Evolutionary conservation across 2,888 invertebrate species (phyloP).

Genomic region (Siphonodentalium dalli): DNA sequence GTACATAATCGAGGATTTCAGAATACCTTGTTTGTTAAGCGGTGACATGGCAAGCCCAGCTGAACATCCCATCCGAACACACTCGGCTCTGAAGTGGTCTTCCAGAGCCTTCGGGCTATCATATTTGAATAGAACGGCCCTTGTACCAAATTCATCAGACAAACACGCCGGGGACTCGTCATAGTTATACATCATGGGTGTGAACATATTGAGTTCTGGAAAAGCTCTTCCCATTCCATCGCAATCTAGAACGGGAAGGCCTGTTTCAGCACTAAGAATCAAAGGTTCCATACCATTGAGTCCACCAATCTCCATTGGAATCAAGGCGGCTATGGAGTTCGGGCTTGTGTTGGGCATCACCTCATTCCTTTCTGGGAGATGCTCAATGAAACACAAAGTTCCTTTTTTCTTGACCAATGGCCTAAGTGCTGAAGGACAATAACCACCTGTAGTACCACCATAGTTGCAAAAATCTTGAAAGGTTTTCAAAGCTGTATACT

Average conservation of each 20-base stretch:
- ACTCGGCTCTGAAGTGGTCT: slow-evolving; percentile 45
- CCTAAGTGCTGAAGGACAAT: slow-evolving; percentile 25
- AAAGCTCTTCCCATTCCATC: slow-evolving; percentile 62
- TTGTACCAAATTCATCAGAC: slow-evolving; percentile 42
- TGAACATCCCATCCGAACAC: slow-evolving; percentile 50
- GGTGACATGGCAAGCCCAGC: slow-evolving; percentile 37
- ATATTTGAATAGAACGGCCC: slow-evolving; percentile 40
- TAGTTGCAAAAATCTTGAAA: slow-evolving; percentile 35
- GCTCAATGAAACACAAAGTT: slow-evolving; percentile 37
- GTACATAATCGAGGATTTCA: slow-evolving; percentile 33
- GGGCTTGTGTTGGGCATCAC: not conserved
- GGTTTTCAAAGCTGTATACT: slow-evolving; percentile 34
- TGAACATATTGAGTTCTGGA: slow-evolving; percentile 55
- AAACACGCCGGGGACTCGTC: slow-evolving; percentile 42
- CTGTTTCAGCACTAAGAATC: slow-evolving; percentile 42
- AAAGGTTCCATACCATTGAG: slow-evolving; percentile 54
- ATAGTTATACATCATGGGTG: slow-evolving; percentile 46
- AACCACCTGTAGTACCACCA: slow-evolving; percentile 34
- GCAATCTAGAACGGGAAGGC: slow-evolving; percentile 51
- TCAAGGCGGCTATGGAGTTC: too few species aligned
- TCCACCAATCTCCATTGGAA: slow-evolving; percentile 57
- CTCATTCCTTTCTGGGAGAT: slow-evolving; percentile 26
- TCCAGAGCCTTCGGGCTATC: slow-evolving; percentile 45
- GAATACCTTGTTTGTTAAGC: slow-evolving; percentile 33
- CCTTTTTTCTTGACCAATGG: slow-evolving; percentile 30